Conservation (phyloP, 2,797 vertebrate species). For the Buphagus erythrorhynchus region DNA sequence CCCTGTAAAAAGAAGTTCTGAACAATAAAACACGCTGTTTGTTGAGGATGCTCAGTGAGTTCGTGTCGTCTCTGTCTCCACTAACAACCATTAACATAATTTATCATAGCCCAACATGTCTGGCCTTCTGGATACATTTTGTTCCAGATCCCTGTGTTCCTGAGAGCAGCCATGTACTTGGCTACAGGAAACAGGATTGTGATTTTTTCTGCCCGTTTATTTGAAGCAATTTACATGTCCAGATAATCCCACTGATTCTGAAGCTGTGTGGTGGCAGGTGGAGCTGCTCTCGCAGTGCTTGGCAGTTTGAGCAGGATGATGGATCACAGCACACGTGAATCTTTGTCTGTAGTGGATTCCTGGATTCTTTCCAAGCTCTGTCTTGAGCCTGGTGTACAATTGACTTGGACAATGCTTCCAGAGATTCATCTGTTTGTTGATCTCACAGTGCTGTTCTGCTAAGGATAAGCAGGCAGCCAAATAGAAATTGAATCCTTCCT, state of each 20-base stretch:
- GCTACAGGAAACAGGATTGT: not conserved
- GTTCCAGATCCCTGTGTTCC: not conserved
- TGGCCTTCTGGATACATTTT: not conserved
- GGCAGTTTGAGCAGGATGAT: not conserved
- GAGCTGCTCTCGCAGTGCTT: not conserved
- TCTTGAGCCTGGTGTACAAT: not conserved
- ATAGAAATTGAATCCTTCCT: not conserved
- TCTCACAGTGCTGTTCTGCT: not conserved
- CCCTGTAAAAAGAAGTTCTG: too few species aligned
- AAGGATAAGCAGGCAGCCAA: not conserved
- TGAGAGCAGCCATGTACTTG: not conserved
- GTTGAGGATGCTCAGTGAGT: too few species aligned
- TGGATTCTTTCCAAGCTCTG: not conserved
- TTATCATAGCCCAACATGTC: not conserved
- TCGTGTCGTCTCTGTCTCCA: too few species aligned
- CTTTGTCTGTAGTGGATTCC: not conserved
- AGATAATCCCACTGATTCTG: not conserved
- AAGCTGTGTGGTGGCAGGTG: not conserved
- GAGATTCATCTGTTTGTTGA: not conserved
- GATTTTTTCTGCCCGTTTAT: not conserved
- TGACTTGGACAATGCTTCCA: not conserved
- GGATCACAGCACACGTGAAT: conserved; percentile 9
- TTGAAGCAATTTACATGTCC: not conserved
- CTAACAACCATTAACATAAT: too few species aligned
- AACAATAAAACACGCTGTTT: too few species aligned